These are phyloP conservation scores for Macrotis lagotis DNA, from an alignment of 2,113 vertebrate species.

Conservation along the genomic window DNA sequence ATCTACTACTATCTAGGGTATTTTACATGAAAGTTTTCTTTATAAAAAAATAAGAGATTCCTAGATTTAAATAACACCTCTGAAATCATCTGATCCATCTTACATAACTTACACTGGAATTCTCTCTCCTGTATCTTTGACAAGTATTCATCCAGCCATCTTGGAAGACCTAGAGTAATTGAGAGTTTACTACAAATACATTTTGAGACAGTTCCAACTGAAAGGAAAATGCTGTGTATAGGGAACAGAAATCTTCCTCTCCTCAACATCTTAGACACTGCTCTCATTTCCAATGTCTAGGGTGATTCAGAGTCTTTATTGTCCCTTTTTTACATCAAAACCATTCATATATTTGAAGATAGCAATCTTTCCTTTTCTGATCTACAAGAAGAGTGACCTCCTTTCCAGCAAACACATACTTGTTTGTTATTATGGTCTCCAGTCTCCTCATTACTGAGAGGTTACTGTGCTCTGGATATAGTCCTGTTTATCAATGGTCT, in stretches of 20 bases:
- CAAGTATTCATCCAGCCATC: neutral
- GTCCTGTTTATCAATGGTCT: neutral
- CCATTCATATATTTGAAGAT: neutral
- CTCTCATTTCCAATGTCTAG: neutral
- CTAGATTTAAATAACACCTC: neutral
- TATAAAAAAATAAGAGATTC: neutral
- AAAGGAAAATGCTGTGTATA: neutral
- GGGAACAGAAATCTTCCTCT: neutral
- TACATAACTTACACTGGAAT: neutral
- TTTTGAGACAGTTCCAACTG: neutral
- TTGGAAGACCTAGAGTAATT: neutral
- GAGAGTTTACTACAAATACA: neutral
- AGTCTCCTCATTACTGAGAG: neutral
- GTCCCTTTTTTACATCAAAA: neutral
- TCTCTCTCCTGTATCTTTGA: neutral
- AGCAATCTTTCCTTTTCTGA: neutral
- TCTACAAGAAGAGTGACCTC: neutral
- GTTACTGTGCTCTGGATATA: neutral
- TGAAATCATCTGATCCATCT: neutral
- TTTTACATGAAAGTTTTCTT: neutral
- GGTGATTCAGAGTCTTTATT: neutral
- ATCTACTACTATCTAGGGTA: neutral
- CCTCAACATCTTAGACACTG: neutral
- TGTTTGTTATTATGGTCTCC: neutral
- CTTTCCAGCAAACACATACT: neutral